Evolutionary conservation across 1,140 invertebrate genomes (phyloP), one percentile per base, ranked within the genome.

Genomic region (Brachionus plicatilis): DNA sequence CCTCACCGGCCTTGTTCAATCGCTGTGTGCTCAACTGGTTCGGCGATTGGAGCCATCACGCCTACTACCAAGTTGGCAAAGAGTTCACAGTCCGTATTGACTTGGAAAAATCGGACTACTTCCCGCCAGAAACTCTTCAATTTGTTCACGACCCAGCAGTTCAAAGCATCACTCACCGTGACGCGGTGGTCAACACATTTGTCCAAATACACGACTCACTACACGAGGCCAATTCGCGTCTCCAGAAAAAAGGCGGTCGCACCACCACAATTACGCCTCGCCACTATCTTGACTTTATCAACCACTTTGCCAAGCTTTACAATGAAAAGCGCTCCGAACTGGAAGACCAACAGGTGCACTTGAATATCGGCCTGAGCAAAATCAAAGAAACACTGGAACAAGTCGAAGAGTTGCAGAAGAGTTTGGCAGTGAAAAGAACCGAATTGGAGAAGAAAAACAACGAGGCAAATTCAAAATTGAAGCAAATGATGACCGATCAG

Each of bases 11-110:
- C 27, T 91, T 99, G 20, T 99, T 99, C 92, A 99, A 99, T 91
- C 93, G 97, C 88, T 99, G 98, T 91, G 98, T 99, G 1, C 92
- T 99, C 50, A 99, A 99, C 90, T 99, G 98, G 98, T 99, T 99
- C 89, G 98, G 98, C 1, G 98, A 99, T 91, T 99, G 98, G 98
- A 97, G 96, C 11, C 95, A 98, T 88, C 94, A 95, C 12, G 96
- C 97, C 1, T 90, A 99, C 7, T 99, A 95, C 92, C 96, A 98
- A 91, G 94, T 95, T 85, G 90, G 91, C 60, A 87, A 88, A 79
- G 91, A 92, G 86, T 92, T 93, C 84, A 92, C 92, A 56, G 88
- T 87, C 84, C 91, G 90, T 86, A 87, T 92, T 56, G 92, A 92
- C 29, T 43, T 84, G 12, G 83, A 84, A 65, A 70, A 60, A 84